Evolutionary conservation across 2,797 vertebrate species (phyloP), one percentile per base, ranked within the genome.

Genomic region (Atherinosoma microstoma): DNA sequence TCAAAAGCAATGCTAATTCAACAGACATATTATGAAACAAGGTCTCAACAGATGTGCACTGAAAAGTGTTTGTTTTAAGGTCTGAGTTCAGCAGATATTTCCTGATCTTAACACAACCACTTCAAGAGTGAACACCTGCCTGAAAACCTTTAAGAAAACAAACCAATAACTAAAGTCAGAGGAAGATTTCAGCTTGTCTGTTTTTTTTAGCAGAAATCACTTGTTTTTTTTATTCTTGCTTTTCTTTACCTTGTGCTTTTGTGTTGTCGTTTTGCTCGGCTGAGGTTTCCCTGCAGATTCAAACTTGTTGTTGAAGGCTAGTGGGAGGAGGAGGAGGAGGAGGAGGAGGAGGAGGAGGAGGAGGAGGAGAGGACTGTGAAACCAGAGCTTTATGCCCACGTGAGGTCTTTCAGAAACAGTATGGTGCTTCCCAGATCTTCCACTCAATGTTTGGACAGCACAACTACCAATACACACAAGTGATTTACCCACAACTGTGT

Each of bases 221-320:
- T 42, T 4, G 1, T 4, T 24, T 32, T 15, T 30, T 22, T 12
- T 32, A 32, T 32, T 32, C 6, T 4, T 16, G 1, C 16, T 2
- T 3, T 36, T 10, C 18, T 54, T 83, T 83, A 86, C 85, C 84
- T 87, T 35, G 30, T 62, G 38, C 20, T 22, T 71, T 54, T 47
- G 60, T 15, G 3, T 56, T 2, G 18, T 73, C 4, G 54, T 24
- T 60, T 10, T 18, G 9, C 57, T 72, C 27, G 15, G 12, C n/a
- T 10, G 61, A 53, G 18, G n/a, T 51, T 34, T 76, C 20, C 22
- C 54, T n/a, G 72, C 42, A 59, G 56, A 35, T 80, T 61, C 16
- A 60, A 51, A 16, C 61, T 63, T 76, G 65, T 56, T 75, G 73
- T 32, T 62, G 69, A 12, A 47, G 47, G 16, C 7, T n/a, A 24